phyloP scores from a whole-genome alignment of 2,797 vertebrate genomes.

The Hemibagrus guttatus region DNA sequence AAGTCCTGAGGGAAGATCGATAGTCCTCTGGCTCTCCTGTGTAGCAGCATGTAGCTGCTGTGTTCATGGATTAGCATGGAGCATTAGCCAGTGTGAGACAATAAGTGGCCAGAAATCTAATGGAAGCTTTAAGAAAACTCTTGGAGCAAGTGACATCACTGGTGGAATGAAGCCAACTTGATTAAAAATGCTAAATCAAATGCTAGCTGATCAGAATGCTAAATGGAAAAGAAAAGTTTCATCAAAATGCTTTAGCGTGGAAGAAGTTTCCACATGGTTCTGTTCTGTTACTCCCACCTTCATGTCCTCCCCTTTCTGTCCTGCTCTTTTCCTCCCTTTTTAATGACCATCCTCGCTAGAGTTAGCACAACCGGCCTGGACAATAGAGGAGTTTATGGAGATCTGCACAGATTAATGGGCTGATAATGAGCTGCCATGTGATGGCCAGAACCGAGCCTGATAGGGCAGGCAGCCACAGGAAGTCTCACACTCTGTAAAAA shows the following conservation, averaged over 20 bases:
- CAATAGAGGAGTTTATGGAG: slow-evolving; percentile 78
- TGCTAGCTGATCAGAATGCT: no score
- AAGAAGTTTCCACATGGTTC: neutral
- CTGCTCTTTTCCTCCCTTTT: slow-evolving; percentile 41
- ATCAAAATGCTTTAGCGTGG: neutral
- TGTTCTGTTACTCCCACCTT: slow-evolving; percentile 1
- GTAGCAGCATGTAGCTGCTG: slow-evolving; percentile 31
- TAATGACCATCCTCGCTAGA: slow-evolving; percentile 68
- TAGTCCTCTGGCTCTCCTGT: slow-evolving; percentile 63
- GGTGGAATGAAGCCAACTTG: neutral
- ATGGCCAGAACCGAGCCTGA: slow-evolving; percentile 68
- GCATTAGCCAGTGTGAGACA: neutral
- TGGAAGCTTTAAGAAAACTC: neutral
- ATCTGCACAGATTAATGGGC: slow-evolving; percentile 78
- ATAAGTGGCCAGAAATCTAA: slow-evolving; percentile 3
- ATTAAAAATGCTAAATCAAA: no score
- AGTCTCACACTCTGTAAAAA: slow-evolving; percentile 74
- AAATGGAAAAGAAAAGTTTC: neutral
- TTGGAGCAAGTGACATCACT: neutral
- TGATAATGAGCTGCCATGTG: slow-evolving; percentile 79
- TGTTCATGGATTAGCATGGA: slow-evolving; percentile 27
- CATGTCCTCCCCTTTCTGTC: slow-evolving; percentile 4
- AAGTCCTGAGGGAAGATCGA: slow-evolving; percentile 61
- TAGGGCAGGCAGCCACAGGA: slow-evolving; percentile 71
- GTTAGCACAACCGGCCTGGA: slow-evolving; percentile 69